phyloP scores from a whole-genome alignment of 2,113 vertebrate genomes.

The Bagarius yarrelli region DNA sequence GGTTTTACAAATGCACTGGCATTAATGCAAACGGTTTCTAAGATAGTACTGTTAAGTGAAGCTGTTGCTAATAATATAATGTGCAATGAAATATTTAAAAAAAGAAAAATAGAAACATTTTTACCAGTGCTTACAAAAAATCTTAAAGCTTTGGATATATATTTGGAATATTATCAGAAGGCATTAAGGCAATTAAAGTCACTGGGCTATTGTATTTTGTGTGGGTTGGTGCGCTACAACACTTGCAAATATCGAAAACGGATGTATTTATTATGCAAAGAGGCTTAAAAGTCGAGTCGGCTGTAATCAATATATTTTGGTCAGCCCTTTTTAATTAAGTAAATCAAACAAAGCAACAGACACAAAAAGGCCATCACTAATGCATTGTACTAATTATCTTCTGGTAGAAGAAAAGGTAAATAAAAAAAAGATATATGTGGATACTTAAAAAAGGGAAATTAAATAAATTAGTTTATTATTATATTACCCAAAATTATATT shows the following conservation, averaged over 20 bases:
- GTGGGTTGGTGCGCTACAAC: neutral
- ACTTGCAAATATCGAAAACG: constrained; percentile 3
- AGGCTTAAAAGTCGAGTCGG: constrained; percentile 31
- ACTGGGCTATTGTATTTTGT: neutral
- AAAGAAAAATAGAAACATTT: too few relatives aligned
- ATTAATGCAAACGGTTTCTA: too few relatives aligned
- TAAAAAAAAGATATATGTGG: neutral
- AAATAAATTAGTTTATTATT: too few relatives aligned
- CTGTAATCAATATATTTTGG: constrained; percentile 41
- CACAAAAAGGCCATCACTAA: neutral
- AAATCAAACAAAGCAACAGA: neutral
- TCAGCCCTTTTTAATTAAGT: constrained; percentile 22
- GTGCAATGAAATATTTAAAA: too few relatives aligned
- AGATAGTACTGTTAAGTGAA: too few relatives aligned
- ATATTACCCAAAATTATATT: too few relatives aligned
- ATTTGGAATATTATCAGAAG: constrained; percentile 17
- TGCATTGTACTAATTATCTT: neutral
- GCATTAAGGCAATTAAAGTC: constrained; percentile 25
- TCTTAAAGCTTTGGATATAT: too few relatives aligned
- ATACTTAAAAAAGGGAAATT: too few relatives aligned
- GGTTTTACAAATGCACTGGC: too few relatives aligned
- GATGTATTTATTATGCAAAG: constrained; percentile 38
- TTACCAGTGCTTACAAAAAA: too few relatives aligned
- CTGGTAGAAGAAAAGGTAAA: neutral
- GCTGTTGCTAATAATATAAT: too few relatives aligned